Evolutionary conservation across 2,888 invertebrate species (phyloP).

Genomic region (Chalcis sispes): DNA sequence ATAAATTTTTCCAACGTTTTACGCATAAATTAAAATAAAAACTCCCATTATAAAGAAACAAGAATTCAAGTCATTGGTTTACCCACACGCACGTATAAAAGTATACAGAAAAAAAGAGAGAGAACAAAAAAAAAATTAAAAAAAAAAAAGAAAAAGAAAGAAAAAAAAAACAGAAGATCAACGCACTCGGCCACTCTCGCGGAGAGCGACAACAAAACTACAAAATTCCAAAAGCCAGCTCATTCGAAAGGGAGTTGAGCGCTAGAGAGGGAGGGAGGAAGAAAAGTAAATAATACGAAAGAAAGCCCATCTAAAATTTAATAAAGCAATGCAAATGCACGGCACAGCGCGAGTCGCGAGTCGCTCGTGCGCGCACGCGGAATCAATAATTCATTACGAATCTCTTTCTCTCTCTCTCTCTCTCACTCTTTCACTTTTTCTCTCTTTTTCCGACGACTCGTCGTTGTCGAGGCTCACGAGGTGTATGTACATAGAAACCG

Average conservation of each 20-base stretch:
- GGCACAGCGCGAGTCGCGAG: slow-evolving; percentile 53
- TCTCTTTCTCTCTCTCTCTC: slow-evolving; percentile 23
- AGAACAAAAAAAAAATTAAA: too few relatives aligned
- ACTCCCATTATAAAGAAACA: too few relatives aligned
- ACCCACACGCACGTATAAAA: too few relatives aligned
- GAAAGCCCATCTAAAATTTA: slow-evolving; percentile 49
- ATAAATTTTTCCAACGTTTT: too few relatives aligned
- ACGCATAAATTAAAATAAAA: too few relatives aligned
- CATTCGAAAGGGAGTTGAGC: not conserved
- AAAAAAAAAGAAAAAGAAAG: not conserved
- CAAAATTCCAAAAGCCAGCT: not conserved
- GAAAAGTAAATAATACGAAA: slow-evolving; percentile 24
- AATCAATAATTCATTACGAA: slow-evolving; percentile 60
- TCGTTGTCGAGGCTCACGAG: not conserved
- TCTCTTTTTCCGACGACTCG: slow-evolving; percentile 17
- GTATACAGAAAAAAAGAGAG: too few relatives aligned
- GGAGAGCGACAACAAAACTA: too few relatives aligned
- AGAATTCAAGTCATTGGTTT: too few relatives aligned
- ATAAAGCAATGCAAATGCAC: slow-evolving; percentile 57
- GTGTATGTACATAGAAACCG: not conserved
- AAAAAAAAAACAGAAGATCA: not conserved
- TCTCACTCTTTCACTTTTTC: slow-evolving; percentile 28
- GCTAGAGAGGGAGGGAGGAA: not conserved
- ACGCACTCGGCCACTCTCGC: too few relatives aligned
- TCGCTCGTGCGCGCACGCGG: slow-evolving; percentile 52